These are phyloP conservation scores for Eremobia ochroleuca DNA, from an alignment of 2,888 invertebrate genomes.

Conservation along the genomic window DNA sequence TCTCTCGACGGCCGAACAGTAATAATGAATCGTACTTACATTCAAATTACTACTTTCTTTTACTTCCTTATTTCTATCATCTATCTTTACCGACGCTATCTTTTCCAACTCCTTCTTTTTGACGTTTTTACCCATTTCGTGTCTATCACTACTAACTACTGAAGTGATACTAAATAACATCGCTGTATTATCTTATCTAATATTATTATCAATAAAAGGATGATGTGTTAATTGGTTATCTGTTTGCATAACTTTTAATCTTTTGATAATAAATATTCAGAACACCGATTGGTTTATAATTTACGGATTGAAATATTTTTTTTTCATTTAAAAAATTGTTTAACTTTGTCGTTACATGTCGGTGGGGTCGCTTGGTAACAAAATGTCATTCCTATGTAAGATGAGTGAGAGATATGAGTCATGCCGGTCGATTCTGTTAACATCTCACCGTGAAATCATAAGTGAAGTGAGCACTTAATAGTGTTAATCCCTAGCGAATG, in stretches of 20 bases:
- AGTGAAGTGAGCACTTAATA: too few species aligned
- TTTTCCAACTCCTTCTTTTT: constrained; percentile 52
- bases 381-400: neutral
- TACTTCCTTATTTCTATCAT: constrained; percentile 11
- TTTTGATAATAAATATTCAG: constrained; percentile 30
- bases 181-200: constrained; percentile 38
- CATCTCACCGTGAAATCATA: too few species aligned
- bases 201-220: constrained; percentile 36
- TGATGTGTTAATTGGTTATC: constrained; percentile 48
- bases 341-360: neutral
- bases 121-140: constrained; percentile 59
- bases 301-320: neutral
- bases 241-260: constrained; percentile 62
- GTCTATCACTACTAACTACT: neutral
- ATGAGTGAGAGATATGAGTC: neutral
- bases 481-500: too few species aligned
- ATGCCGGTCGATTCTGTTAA: too few species aligned
- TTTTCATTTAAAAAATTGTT: neutral
- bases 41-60: constrained; percentile 43
- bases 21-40: constrained; percentile 28
- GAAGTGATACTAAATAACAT: constrained; percentile 41
- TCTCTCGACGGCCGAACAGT: too few species aligned
- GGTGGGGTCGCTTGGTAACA: neutral
- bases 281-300: constrained; percentile 41
- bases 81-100: neutral